Evolutionary conservation across 2,888 invertebrate species (phyloP).

Genomic region (Elegia similella): DNA sequence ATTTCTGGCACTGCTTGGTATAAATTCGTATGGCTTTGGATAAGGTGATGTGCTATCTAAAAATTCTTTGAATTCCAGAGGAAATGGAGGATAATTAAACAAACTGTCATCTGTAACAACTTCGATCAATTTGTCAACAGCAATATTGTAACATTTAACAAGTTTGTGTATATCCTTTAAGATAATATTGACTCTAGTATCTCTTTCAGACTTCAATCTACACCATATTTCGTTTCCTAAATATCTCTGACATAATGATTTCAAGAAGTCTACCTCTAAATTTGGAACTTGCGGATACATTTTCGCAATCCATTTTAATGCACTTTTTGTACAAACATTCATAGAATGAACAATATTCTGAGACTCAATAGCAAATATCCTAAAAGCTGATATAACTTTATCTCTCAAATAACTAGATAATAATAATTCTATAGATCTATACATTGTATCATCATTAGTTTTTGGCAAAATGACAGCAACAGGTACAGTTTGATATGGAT

Average conservation of each 20-base stretch:
- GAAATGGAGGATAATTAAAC: slow-evolving; percentile 83
- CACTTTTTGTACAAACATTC: slow-evolving; percentile 54
- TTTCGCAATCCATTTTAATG: slow-evolving; percentile 76
- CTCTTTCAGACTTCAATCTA: slow-evolving; percentile 63
- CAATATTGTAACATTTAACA: slow-evolving; percentile 85
- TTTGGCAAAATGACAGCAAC: slow-evolving; percentile 61
- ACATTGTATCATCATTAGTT: slow-evolving; percentile 32
- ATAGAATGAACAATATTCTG: slow-evolving; percentile 51
- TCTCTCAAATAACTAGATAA: slow-evolving; percentile 45
- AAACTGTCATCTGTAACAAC: slow-evolving; percentile 83
- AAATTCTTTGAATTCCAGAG: slow-evolving; percentile 83
- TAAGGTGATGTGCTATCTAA: slow-evolving; percentile 70
- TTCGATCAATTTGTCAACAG: slow-evolving; percentile 82
- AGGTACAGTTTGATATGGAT: slow-evolving; percentile 66
- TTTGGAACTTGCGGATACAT: slow-evolving; percentile 71
- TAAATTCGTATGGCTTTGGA: slow-evolving; percentile 85
- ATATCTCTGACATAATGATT: slow-evolving; percentile 78
- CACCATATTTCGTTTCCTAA: slow-evolving; percentile 84
- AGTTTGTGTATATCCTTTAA: slow-evolving; percentile 81
- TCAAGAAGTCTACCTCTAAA: slow-evolving; percentile 81
- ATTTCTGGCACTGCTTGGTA: slow-evolving; percentile 83
- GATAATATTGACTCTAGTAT: slow-evolving; percentile 62
- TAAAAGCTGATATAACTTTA: slow-evolving; percentile 59
- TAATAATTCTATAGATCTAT: slow-evolving; percentile 42
- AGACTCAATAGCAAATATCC: slow-evolving; percentile 53